A percentile compares a stretch with the other conserved stretches of the same genome.
phyloP scores from a whole-genome alignment of 1,140 invertebrate species.

The Lucilia cuprina region DNA sequence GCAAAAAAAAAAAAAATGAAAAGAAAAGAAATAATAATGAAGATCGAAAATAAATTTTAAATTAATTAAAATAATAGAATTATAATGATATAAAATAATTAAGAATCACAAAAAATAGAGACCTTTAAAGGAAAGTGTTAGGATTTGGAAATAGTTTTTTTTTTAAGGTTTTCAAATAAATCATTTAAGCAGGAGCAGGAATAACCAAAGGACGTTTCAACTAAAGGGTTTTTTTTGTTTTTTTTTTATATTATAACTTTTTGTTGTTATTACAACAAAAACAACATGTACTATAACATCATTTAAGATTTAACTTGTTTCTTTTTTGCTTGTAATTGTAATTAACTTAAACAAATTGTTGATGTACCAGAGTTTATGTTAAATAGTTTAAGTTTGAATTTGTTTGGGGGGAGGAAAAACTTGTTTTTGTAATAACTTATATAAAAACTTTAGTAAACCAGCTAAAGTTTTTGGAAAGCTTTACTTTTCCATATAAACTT shows the following conservation, averaged over 20 bases:
- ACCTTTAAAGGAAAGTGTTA: not conserved
- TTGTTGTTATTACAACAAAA: too few relatives aligned
- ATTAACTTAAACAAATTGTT: too few relatives aligned
- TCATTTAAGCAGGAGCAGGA: not conserved
- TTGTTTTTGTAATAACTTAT: too few relatives aligned
- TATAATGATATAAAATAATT: not conserved
- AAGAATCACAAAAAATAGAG: slow-evolving; percentile 22
- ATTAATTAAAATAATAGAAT: slow-evolving; percentile 1
- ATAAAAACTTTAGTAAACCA: slow-evolving; percentile 15
- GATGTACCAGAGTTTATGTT: too few relatives aligned
- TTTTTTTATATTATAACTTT: too few relatives aligned
- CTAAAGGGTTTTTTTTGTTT: too few relatives aligned
- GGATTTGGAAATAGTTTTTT: slow-evolving; percentile 10
- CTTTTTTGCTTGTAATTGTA: too few relatives aligned
- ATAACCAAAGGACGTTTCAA: not conserved
- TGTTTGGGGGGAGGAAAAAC: too few relatives aligned
- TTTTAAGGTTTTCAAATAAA: not conserved
- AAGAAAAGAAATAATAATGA: not conserved
- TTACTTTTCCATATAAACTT: not conserved
- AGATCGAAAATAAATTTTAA: not conserved
- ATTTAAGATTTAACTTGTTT: too few relatives aligned
- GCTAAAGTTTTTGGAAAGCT: not conserved
- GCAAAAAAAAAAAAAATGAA: too few relatives aligned
- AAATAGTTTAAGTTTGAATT: too few relatives aligned
- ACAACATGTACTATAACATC: too few relatives aligned